Evolutionary conservation across 2,797 vertebrate genomes (phyloP).

Genomic region (Lacerta agilis): DNA sequence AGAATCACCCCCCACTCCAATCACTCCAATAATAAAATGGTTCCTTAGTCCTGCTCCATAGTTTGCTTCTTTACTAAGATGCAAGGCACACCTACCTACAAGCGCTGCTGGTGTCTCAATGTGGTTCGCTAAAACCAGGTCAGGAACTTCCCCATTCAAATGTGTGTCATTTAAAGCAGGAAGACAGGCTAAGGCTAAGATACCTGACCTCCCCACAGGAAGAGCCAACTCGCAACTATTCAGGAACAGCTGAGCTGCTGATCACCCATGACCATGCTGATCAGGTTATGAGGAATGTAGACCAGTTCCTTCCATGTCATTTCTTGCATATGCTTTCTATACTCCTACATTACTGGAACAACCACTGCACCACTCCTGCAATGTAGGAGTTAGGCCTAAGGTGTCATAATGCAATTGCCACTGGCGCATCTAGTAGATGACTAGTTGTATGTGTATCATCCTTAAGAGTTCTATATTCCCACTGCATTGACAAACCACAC

Average conservation of each 20-base stretch:
- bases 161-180: neutral
- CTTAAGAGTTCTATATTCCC: neutral
- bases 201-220: neutral
- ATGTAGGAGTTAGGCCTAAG: neutral
- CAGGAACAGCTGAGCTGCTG: neutral
- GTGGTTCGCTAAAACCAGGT: neutral
- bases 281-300: neutral
- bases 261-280: neutral
- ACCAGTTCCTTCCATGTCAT: neutral
- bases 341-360: too few relatives aligned
- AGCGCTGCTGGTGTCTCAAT: too few relatives aligned
- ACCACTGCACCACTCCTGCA: neutral
- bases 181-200: neutral
- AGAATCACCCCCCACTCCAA: too few relatives aligned
- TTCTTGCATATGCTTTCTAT: neutral
- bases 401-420: neutral
- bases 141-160: neutral
- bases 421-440: neutral
- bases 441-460: neutral
- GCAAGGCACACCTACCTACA: too few relatives aligned
- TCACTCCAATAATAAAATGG: too few relatives aligned
- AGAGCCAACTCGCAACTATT: neutral
- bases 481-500: neutral
- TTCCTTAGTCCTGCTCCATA: neutral
- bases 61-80: neutral